phyloP scores from a whole-genome alignment of 2,113 vertebrate species.

The Chitala chitala region DNA sequence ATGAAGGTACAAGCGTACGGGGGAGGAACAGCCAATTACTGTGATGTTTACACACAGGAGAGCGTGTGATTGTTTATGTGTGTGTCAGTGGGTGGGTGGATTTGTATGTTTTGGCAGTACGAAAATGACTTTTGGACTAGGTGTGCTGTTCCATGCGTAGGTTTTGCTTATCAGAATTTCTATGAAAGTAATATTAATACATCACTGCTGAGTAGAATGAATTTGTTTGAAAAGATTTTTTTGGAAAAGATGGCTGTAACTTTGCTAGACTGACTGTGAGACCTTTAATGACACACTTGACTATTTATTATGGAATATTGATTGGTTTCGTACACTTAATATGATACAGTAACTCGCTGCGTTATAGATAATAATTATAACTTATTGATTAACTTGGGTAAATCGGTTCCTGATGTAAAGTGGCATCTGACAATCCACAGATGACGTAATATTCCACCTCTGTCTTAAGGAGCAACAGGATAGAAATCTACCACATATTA shows the following conservation, averaged over 20 bases:
- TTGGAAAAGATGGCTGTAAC: not conserved
- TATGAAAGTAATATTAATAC: not conserved
- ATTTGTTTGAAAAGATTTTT: not conserved
- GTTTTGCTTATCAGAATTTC: not conserved
- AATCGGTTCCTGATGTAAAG: too few species aligned
- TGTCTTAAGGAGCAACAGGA: too few species aligned
- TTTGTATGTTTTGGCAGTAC: not conserved
- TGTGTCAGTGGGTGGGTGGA: not conserved
- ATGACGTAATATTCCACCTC: too few species aligned
- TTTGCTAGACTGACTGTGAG: not conserved
- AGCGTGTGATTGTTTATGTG: constrained; percentile 16
- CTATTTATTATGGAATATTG: too few species aligned
- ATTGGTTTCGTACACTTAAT: too few species aligned
- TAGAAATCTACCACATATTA: too few species aligned
- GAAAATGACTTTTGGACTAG: not conserved
- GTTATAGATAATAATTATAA: too few species aligned
- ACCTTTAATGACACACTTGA: not conserved
- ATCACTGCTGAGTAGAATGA: not conserved
- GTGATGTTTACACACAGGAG: not conserved
- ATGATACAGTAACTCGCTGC: too few species aligned
- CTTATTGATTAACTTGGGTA: too few species aligned
- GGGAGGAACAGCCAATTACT: not conserved
- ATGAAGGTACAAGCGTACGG: not conserved
- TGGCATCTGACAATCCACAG: too few species aligned
- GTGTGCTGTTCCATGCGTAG: not conserved